Conservation (phyloP, 2,888 invertebrate species). For the Andrena marginata region DNA sequence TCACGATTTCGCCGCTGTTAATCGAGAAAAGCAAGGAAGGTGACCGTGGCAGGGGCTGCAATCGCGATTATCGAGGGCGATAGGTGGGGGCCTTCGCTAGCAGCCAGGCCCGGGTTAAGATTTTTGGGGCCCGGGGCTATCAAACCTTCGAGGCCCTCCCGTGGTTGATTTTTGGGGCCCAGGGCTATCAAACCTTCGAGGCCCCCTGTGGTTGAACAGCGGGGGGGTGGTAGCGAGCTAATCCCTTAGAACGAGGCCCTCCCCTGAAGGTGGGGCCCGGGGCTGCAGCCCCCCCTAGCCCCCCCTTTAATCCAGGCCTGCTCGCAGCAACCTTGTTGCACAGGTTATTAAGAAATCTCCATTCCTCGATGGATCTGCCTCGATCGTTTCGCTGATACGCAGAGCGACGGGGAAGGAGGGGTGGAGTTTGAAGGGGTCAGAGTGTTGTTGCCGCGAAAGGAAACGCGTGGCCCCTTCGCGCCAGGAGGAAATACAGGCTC, state of each 20-base stretch:
- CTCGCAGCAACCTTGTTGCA: background rate
- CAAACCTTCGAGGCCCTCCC: too few species aligned
- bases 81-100: conserved; percentile 10
- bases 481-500: conserved; percentile 72
- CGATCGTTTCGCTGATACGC: conserved; percentile 24
- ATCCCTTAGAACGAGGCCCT: too few species aligned
- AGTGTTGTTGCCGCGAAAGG: conserved; percentile 47
- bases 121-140: too few species aligned
- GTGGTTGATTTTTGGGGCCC: too few species aligned
- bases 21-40: background rate
- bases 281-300: too few species aligned
- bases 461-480: conserved; percentile 35
- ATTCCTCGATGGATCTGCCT: conserved; percentile 14
- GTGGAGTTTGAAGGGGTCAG: conserved; percentile 55
- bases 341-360: conserved; percentile 29
- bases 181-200: too few species aligned
- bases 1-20: too few species aligned
- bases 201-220: too few species aligned
- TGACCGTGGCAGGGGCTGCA: background rate
- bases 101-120: too few species aligned
- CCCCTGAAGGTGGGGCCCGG: too few species aligned
- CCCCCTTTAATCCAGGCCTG: too few species aligned
- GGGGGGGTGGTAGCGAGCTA: too few species aligned
- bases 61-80: conserved; percentile 21
- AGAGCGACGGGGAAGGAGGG: background rate